These are phyloP conservation scores for Eciton burchellii DNA, from an alignment of 1,140 invertebrate genomes.

Conservation along the genomic window DNA sequence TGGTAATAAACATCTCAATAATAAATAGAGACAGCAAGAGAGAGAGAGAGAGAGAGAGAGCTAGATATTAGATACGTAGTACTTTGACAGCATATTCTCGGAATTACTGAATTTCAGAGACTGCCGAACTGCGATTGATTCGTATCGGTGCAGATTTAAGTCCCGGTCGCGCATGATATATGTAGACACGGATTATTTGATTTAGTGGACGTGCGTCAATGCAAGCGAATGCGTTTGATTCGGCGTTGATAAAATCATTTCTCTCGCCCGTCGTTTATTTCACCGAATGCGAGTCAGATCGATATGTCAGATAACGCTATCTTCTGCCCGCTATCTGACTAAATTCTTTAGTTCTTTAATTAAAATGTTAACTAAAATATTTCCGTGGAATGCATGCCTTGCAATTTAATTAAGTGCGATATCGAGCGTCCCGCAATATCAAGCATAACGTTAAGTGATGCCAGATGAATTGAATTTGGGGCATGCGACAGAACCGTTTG, in stretches of 20 bases:
- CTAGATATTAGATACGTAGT: too few relatives aligned
- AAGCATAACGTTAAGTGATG: too few relatives aligned
- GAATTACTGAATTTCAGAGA: slow-evolving; percentile 39
- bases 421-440: neutral
- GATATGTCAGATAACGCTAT: slow-evolving; percentile 40
- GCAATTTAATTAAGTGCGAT: slow-evolving; percentile 1
- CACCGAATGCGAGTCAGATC: slow-evolving; percentile 49
- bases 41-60: too few relatives aligned
- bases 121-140: slow-evolving; percentile 16
- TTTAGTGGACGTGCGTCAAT: slow-evolving; percentile 66
- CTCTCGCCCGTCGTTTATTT: slow-evolving; percentile 53
- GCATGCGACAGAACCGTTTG: slow-evolving; percentile 2
- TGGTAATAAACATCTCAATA: neutral
- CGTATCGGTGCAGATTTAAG: slow-evolving; percentile 37
- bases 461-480: too few relatives aligned
- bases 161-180: neutral
- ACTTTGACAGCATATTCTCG: slow-evolving; percentile 3
- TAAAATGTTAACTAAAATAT: slow-evolving; percentile 20
- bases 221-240: slow-evolving; percentile 67
- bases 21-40: too few relatives aligned
- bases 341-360: slow-evolving; percentile 25
- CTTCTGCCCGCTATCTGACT: slow-evolving; percentile 38
- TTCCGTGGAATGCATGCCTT: neutral
- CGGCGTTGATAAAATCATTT: slow-evolving; percentile 64
- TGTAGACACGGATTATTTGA: slow-evolving; percentile 49